Evolutionary conservation across 1,140 invertebrate genomes (phyloP).

Genomic region (Drosophila mauritiana): DNA sequence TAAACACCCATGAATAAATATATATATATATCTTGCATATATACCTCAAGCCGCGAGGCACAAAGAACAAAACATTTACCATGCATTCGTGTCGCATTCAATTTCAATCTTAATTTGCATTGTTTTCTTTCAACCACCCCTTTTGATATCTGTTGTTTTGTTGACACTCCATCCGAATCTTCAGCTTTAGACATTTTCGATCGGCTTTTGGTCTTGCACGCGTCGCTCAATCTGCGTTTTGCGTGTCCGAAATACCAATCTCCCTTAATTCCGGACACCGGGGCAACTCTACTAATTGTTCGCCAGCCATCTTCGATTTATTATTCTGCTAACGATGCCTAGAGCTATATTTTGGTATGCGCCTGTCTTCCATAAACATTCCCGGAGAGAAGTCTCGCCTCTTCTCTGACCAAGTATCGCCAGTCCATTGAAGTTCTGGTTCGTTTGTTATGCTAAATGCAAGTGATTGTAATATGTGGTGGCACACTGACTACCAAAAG

Average conservation of each 20-base stretch:
- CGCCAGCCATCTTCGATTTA: constrained; percentile 22
- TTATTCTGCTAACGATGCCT: constrained; percentile 32
- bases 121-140: constrained; percentile 30
- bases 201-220: constrained; percentile 57
- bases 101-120: constrained; percentile 59
- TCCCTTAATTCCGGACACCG: constrained; percentile 55
- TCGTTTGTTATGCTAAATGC: constrained; percentile 71
- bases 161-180: constrained; percentile 7
- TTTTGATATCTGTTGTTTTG: constrained; percentile 20
- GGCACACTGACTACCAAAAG: constrained; percentile 13
- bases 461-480: constrained; percentile 41
- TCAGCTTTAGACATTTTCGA: constrained; percentile 9
- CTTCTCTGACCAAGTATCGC: constrained; percentile 9
- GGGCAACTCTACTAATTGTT: constrained; percentile 45
- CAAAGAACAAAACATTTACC: constrained; percentile 36
- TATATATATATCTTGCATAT: constrained; percentile 42
- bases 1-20: constrained; percentile 43
- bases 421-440: constrained; percentile 59
- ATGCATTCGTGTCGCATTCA: constrained; percentile 71
- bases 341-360: constrained; percentile 27
- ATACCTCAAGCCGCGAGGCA: constrained; percentile 60
- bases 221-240: constrained; percentile 54
- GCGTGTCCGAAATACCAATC: constrained; percentile 67
- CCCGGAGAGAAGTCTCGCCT: constrained; percentile 20
- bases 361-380: constrained; percentile 46